Base-by-base conservation (phyloP, 2,797 vertebrate genomes). In the Melanotaenia boesemani region DNA sequence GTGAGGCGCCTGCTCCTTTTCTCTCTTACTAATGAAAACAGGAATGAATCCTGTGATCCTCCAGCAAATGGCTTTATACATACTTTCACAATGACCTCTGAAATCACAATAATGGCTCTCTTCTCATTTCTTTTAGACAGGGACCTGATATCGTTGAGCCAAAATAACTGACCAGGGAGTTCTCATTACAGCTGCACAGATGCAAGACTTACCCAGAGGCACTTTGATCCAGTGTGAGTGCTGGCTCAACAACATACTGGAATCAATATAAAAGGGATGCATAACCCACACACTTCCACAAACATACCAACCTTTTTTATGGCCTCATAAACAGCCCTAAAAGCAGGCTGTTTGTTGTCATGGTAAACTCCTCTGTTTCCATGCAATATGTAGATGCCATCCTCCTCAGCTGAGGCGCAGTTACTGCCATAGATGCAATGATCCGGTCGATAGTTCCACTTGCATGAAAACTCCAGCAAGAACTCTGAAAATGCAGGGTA, bases 351-450 rank as follows among this genome's bases (percentile, higher is more conserved):
- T 81, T 98, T 98, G 83, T 96, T 91, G 79, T 97, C 95, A 4
- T 98, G 97, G 91, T 97, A 98, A 81, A 99, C 97, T 56, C 97
- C 97, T 89, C 97, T 93, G 89, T 98, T 98, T 73, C 97, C 97
- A 69, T 99, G 97, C 80, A 99, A 95, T 20, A 93, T 77, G 76
- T 88, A 91, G 63, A 95, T 70, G 36, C 97, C 97, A 1, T 94
- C 94, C 70, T 96, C 94, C 89, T 99, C 96, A 1, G 97, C 97
- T 20, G 95, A 94, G 12, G 81, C 95, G 76, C 97, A 99, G 86
- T 97, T 98, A 77, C 97, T 98, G 84, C 97, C 97, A 70, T 99
- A 99, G 87, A 98, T 98, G 63, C 97, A 99, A 44, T 99, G 97
- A 87, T 99, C 97, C 4, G 97, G 97, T 0, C 96, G 96, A 20